Conservation (phyloP, 2,113 vertebrate genomes). For the Menidia beryllina region DNA sequence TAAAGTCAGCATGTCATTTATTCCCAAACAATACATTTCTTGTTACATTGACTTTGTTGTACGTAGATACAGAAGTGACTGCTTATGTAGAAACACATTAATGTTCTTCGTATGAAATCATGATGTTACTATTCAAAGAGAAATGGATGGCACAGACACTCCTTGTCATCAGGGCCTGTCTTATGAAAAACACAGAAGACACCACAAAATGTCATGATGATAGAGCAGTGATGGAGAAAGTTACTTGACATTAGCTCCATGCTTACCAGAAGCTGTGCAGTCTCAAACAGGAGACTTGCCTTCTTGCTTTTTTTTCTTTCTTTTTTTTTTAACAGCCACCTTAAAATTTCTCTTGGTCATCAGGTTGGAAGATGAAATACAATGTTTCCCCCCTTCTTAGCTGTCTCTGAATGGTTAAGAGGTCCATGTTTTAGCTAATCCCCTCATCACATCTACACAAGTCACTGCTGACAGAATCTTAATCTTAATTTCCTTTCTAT, state of each 20-base stretch:
- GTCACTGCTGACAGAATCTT: slow-evolving; percentile 31
- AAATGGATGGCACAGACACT: slow-evolving; percentile 39
- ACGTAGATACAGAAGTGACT: slow-evolving; percentile 55
- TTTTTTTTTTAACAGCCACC: slow-evolving; percentile 17
- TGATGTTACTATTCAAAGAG: slow-evolving; percentile 25
- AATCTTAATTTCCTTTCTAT: slow-evolving; percentile 35
- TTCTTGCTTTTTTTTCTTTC: slow-evolving; percentile 11
- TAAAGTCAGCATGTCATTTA: slow-evolving; percentile 71
- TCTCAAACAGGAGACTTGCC: neutral
- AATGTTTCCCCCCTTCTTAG: slow-evolving; percentile 15
- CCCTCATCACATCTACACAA: slow-evolving; percentile 38
- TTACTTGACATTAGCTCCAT: slow-evolving; percentile 31
- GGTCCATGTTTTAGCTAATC: slow-evolving; percentile 27
- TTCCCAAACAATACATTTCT: slow-evolving; percentile 71
- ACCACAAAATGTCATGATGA: slow-evolving; percentile 30
- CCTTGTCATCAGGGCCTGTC: slow-evolving; percentile 34
- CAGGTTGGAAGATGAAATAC: slow-evolving; percentile 32
- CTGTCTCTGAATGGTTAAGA: slow-evolving; percentile 17
- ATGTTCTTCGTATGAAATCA: slow-evolving; percentile 57
- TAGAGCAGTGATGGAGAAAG: slow-evolving; percentile 36
- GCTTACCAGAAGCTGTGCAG: slow-evolving; percentile 27
- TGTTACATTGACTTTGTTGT: slow-evolving; percentile 66
- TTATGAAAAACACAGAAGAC: slow-evolving; percentile 45
- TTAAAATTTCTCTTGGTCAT: slow-evolving; percentile 26
- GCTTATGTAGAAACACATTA: slow-evolving; percentile 49